These are phyloP conservation scores for Heliconius aoede DNA, from an alignment of 2,888 invertebrate species.

Conservation along the genomic window DNA sequence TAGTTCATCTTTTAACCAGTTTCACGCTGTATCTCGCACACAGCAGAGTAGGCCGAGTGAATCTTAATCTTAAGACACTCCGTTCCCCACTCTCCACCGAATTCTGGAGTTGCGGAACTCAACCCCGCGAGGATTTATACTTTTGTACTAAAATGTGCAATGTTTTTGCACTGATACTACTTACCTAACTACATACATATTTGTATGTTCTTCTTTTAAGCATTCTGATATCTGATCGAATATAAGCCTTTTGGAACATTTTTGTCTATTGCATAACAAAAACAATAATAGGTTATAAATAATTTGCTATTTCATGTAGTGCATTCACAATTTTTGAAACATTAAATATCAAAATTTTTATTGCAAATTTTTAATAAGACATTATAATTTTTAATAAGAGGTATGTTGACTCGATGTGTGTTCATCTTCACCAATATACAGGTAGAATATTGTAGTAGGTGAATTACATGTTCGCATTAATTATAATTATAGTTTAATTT, in stretches of 20 bases:
- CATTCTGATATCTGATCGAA: not conserved
- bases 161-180: not conserved
- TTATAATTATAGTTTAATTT: constrained; percentile 2
- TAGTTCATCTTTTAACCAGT: too few species aligned
- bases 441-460: not conserved
- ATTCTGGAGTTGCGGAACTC: too few species aligned
- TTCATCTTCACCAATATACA: not conserved
- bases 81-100: too few species aligned
- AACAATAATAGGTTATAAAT: not conserved
- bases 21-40: too few species aligned
- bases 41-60: too few species aligned
- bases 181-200: not conserved
- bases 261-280: not conserved
- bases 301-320: not conserved
- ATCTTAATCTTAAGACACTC: too few species aligned
- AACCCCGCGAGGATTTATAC: too few species aligned
- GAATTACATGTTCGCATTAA: too few species aligned
- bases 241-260: not conserved
- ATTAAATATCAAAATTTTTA: too few species aligned
- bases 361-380: not conserved
- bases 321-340: not conserved
- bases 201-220: not conserved
- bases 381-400: not conserved
- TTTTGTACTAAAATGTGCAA: not conserved
- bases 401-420: not conserved